Conservation (phyloP, 2,113 vertebrate species). For the Trachemys scripta region DNA sequence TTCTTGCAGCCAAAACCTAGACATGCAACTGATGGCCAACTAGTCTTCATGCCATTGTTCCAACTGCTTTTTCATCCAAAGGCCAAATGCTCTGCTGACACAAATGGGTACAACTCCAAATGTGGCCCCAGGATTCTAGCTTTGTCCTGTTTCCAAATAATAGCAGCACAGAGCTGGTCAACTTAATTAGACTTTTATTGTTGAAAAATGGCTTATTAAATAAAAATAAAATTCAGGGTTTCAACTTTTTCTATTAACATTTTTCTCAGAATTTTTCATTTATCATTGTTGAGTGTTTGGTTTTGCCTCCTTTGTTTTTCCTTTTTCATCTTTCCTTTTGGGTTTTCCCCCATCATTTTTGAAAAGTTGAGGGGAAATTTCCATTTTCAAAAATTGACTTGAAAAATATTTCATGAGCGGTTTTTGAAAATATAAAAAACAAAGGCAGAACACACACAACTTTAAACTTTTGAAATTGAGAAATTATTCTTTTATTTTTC, state of each 20-base stretch:
- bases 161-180: neutral
- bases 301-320: neutral
- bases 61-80: neutral
- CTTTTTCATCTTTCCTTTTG: neutral
- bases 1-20: neutral
- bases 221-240: neutral
- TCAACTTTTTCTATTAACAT: neutral
- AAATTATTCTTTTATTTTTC: neutral
- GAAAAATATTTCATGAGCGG: neutral
- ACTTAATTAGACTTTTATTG: neutral
- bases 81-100: neutral
- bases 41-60: neutral
- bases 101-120: neutral
- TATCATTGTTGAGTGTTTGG: neutral
- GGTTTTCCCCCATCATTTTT: neutral
- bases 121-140: neutral
- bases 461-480: neutral
- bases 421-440: neutral
- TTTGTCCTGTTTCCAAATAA: neutral
- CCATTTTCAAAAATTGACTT: neutral
- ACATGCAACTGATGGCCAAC: neutral
- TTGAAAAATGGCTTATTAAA: neutral
- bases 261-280: neutral
- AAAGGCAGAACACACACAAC: neutral
- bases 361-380: neutral